Evolutionary conservation across 2,113 vertebrate genomes (phyloP).

Genomic region (Erinaceus europaeus): DNA sequence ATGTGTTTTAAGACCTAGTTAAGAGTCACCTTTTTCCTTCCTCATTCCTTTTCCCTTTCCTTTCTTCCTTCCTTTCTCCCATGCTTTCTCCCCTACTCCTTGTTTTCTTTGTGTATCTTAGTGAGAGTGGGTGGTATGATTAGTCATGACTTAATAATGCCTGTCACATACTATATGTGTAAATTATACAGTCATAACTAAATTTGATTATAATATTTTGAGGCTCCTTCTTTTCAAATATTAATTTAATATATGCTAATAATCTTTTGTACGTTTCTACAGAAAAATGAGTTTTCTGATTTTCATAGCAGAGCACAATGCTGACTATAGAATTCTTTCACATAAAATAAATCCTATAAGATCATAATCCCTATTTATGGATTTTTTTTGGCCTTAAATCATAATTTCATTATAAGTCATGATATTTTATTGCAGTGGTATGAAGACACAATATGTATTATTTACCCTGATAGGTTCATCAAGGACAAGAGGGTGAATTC

Average conservation of each 20-base stretch:
- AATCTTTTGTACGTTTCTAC: background rate
- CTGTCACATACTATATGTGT: background rate
- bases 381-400: conserved; percentile 1
- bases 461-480: conserved; percentile 55
- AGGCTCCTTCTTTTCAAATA: conserved; percentile 30
- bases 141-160: conserved; percentile 16
- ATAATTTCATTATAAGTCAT: conserved; percentile 7
- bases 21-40: background rate
- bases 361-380: background rate
- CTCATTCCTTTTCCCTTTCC: too few relatives aligned
- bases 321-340: conserved; percentile 28
- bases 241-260: conserved; percentile 16
- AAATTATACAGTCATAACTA: background rate
- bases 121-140: background rate
- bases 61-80: background rate
- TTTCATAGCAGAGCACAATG: conserved; percentile 19
- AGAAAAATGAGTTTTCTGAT: background rate
- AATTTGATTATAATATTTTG: background rate
- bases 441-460: conserved; percentile 16
- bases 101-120: background rate
- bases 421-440: conserved; percentile 7
- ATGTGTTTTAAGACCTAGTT: background rate
- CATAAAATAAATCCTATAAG: conserved; percentile 16
- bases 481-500: conserved; percentile 59
- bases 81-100: background rate